Base-by-base conservation (phyloP, 2,797 vertebrate species). In the Crenichthys baileyi region DNA sequence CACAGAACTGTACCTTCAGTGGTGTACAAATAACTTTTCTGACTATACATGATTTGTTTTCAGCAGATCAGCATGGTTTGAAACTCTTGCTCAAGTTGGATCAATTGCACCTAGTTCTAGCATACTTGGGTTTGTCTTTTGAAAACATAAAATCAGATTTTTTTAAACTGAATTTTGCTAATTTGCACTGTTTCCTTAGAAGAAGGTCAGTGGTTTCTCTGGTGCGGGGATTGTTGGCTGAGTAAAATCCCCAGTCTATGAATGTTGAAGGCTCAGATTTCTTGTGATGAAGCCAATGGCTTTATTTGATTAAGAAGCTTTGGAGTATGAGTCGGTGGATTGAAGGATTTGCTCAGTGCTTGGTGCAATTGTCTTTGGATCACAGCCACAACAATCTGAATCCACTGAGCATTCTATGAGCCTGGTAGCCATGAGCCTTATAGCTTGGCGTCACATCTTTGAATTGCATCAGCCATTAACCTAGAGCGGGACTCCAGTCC, bases 271-370 rank as follows among this genome's bases (percentile, higher is more conserved):
- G 55, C 75, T 75, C 65, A 65, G 77, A 72, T 81, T 53, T 67
- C 77, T 83, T 72, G 77, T 56, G 84, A 86, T 81, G 75, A 51
- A 83, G 81, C 81, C 89, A 93, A 93, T 92, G 89, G 86, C 82
- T 75, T 92, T 84, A 88, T 92, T 92, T 93, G 90, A 91, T 92
- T 79, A 91, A 89, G 89, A 89, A 83, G 87, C 85, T 90, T 53
- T 77, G 85, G 74, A 83, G 72, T 73, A 26, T 70, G 74, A 80
- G 67, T 85, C 60, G 73, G 79, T 80, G 81, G 90, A 91, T 87
- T 86, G 86, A 87, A 85, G 92, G 92, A 92, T 92, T 94, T 91
- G 79, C 86, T 74, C 51, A 48, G 67, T 61, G 72, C 83, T 91
- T 8, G 41, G 63, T 82, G 81, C 84, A 74, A 86, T 88, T 89